These are phyloP conservation scores for Epinotia brunnichana DNA, from an alignment of 2,888 invertebrate genomes.

Conservation along the genomic window DNA sequence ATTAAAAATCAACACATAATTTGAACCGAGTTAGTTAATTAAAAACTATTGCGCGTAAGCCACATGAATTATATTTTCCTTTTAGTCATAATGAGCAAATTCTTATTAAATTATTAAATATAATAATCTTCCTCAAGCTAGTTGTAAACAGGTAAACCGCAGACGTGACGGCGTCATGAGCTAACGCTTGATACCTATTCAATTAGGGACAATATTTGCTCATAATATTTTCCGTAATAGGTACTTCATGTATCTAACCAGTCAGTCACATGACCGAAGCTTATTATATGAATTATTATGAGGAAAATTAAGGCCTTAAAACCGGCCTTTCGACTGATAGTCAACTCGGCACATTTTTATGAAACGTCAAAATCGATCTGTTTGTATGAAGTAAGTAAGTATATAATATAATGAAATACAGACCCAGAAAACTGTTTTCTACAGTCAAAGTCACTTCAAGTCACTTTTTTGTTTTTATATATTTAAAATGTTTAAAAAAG, in stretches of 20 bases:
- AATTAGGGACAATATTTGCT: not conserved
- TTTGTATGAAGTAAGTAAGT: no score
- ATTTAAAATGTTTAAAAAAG: no score
- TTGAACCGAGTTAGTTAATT: not conserved
- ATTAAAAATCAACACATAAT: not conserved
- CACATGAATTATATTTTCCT: conserved; percentile 17
- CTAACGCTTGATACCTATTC: conserved; percentile 5
- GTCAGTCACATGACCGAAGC: no score
- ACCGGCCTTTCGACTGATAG: not conserved
- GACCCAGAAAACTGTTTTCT: no score
- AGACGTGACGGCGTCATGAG: conserved; percentile 21
- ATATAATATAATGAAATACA: no score
- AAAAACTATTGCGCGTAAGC: conserved; percentile 9
- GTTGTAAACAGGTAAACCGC: conserved; percentile 43
- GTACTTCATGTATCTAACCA: not conserved
- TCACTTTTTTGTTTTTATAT: no score
- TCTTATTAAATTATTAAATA: conserved; percentile 30
- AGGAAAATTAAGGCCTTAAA: not conserved
- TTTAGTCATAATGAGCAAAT: conserved; percentile 24
- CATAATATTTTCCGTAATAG: not conserved
- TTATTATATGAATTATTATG: not conserved
- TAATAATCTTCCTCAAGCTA: conserved; percentile 16
- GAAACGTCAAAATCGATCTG: no score
- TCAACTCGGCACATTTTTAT: no score
- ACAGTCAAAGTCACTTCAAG: no score